Evolutionary conservation across 2,113 vertebrate species (phyloP), one percentile per base, ranked within the genome.

Genomic region (Indri indri): DNA sequence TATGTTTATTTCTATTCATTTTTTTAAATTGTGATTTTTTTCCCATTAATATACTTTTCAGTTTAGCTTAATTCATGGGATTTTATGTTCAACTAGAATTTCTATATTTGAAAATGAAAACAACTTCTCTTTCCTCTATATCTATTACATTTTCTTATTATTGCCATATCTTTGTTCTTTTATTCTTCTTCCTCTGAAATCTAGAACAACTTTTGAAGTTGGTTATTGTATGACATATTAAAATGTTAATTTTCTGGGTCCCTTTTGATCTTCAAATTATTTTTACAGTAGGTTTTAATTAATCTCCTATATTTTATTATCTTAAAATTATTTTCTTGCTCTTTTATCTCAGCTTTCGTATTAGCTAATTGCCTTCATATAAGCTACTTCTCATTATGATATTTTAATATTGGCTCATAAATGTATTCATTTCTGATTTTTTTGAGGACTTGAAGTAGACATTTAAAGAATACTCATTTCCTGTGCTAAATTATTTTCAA

Each of bases 401-500:
- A 84, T 79, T 82, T 93, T 90, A 84, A 88, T 59, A 76, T 66
- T 76, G 32, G 27, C 37, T 90, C 23, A 40, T 54, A 52, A 52
- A 40, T 9, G 2, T 47, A 73, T 50, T 91, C 57, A 27, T 34
- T 74, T 79, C 25, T 74, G 27, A 95, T 32, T 79, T 83, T 87
- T 83, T 79, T 88, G 27, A 74, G 79, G 34, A 50, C 8, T n/a
- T 3, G 2, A 82, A 54, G 80, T 30, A 68, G 13, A 34, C 83
- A 71, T 54, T 94, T 92, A 50, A 17, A 68, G 90, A 88, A n/a
- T 86, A 27, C 27, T 95, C 23, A 54, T 74, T 92, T 77, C 25
- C 34, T 87, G 13, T 94, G 63, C 16, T 89, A 91, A 85, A 91
- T 95, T 89, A 85, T 89, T 90, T 95, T 84, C 50, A 68, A 71